Conservation (phyloP, 2,797 vertebrate genomes). For the Mionectes olivaceus region DNA sequence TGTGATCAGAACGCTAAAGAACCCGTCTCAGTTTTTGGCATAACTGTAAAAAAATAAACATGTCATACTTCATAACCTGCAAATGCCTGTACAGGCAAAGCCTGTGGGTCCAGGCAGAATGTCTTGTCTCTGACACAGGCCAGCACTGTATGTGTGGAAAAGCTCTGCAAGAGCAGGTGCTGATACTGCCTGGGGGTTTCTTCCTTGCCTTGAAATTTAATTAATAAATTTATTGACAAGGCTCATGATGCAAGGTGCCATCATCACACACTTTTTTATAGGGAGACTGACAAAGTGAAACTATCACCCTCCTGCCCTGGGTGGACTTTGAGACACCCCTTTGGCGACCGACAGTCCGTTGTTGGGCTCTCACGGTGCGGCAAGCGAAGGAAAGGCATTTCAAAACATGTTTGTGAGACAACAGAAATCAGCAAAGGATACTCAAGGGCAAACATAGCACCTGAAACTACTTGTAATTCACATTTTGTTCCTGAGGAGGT, state of each 20-base stretch:
- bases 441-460: conserved; percentile 28
- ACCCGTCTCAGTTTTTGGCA: not conserved
- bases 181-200: not conserved
- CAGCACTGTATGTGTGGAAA: not conserved
- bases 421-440: conserved; percentile 25
- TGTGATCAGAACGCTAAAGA: not conserved
- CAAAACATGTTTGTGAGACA: conserved; percentile 24
- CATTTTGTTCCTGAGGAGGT: conserved; percentile 32
- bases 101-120: not conserved
- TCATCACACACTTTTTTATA: not conserved
- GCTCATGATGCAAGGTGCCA: not conserved
- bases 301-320: not conserved
- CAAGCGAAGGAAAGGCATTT: not conserved
- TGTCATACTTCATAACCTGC: not conserved
- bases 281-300: not conserved
- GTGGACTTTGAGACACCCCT: not conserved
- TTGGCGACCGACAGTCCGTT: rapidly evolving
- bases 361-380: not conserved
- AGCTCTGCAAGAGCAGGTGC: not conserved
- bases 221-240: not conserved
- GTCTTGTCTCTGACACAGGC: not conserved
- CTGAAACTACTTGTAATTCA: conserved; percentile 52
- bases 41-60: not conserved
- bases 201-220: not conserved
- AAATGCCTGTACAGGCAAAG: not conserved